These are phyloP conservation scores for Amia ocellicauda DNA, from an alignment of 2,113 vertebrate genomes.

Conservation along the genomic window DNA sequence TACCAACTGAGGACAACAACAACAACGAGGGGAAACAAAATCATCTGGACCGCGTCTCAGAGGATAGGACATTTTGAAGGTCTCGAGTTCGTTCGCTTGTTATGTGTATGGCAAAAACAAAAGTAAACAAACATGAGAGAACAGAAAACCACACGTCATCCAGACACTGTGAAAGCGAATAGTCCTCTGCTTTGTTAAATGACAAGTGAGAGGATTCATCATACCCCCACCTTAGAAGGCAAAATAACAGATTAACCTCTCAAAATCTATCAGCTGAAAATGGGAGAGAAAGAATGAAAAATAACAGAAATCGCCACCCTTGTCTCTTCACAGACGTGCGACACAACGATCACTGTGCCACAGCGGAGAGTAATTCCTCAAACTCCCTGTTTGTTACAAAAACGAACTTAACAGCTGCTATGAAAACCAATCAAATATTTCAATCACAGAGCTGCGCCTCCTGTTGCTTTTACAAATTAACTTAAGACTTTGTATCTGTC, in stretches of 20 bases:
- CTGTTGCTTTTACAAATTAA: conserved; percentile 1
- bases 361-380: background rate
- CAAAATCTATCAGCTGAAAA: background rate
- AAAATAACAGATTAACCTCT: background rate
- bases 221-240: background rate
- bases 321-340: background rate
- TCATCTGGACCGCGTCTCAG: background rate
- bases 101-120: background rate
- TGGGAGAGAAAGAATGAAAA: background rate
- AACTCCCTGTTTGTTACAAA: background rate
- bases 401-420: background rate
- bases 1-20: background rate
- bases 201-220: background rate
- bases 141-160: no score
- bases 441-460: background rate
- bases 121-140: background rate
- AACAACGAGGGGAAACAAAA: background rate
- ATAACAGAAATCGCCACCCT: no score
- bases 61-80: background rate
- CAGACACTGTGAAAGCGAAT: no score
- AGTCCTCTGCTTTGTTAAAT: background rate
- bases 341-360: background rate
- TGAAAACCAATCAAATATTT: conserved; percentile 1
- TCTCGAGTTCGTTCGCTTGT: background rate
- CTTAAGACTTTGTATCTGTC: background rate